Percentiles rank a stretch among this genome's conserved stretches.
These are phyloP conservation scores for Luperina nickerlii DNA, from an alignment of 2,888 invertebrate species.

Conservation along the genomic window DNA sequence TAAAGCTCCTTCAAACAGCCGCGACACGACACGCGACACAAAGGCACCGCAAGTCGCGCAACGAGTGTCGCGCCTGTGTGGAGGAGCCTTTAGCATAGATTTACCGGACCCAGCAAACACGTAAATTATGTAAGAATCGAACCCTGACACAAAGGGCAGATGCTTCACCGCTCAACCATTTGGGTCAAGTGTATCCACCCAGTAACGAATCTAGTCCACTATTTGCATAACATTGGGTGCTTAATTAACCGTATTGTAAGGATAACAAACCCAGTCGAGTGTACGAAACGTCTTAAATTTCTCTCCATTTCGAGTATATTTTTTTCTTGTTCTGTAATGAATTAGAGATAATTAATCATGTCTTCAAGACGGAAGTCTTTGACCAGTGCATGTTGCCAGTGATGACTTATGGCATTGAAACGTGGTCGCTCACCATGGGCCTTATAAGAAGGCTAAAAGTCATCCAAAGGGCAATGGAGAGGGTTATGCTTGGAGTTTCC, in stretches of 20 bases:
- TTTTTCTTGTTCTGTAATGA: constrained; percentile 19
- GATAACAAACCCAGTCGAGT: constrained; percentile 33
- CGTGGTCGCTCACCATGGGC: too few species aligned
- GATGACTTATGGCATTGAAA: too few species aligned
- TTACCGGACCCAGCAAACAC: constrained; percentile 18
- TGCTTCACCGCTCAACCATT: constrained; percentile 14
- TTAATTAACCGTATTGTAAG: constrained; percentile 42
- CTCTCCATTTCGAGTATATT: background rate
- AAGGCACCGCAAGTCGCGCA: too few species aligned
- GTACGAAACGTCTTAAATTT: constrained; percentile 27
- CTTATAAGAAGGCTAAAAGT: too few species aligned
- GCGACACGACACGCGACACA: too few species aligned
- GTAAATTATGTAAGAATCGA: constrained; percentile 41
- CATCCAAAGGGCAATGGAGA: too few species aligned
- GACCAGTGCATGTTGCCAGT: too few species aligned
- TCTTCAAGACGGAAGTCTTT: too few species aligned
- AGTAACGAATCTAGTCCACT: constrained; percentile 36
- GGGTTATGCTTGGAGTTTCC: too few species aligned
- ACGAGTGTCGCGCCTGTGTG: too few species aligned
- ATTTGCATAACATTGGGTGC: constrained; percentile 48
- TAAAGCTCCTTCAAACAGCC: too few species aligned
- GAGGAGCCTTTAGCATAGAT: background rate
- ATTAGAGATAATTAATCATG: constrained; percentile 8
- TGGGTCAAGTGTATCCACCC: constrained; percentile 46
- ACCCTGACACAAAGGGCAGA: constrained; percentile 40